These are phyloP conservation scores for fruit fly (Drosophila melanogaster) DNA, from an alignment of 1,140 invertebrate genomes.

Conservation along the genomic window DNA sequence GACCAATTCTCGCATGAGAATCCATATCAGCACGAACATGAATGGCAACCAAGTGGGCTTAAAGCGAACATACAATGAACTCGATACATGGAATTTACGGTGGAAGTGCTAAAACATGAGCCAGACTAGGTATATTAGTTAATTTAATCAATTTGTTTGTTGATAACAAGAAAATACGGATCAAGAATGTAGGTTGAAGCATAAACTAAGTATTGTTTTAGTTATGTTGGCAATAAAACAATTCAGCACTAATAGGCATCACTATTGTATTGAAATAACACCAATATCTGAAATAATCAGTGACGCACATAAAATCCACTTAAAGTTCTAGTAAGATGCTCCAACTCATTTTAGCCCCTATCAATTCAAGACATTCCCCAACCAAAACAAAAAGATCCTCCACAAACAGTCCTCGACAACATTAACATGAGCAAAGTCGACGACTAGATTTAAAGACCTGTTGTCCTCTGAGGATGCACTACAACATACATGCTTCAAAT, in stretches of 20 bases:
- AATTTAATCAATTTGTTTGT: slow-evolving; percentile 1
- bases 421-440: slow-evolving; percentile 34
- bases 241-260: no score
- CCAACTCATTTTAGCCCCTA: slow-evolving; percentile 36
- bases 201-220: neutral
- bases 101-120: slow-evolving; percentile 2
- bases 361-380: slow-evolving; percentile 36
- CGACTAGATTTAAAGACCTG: slow-evolving; percentile 29
- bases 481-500: neutral
- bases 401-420: slow-evolving; percentile 16
- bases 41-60: slow-evolving; percentile 36
- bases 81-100: slow-evolving; percentile 13
- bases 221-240: neutral
- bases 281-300: neutral
- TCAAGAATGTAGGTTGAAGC: no score
- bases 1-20: slow-evolving; percentile 35
- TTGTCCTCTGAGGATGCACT: slow-evolving; percentile 19
- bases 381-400: slow-evolving; percentile 29
- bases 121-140: slow-evolving; percentile 1
- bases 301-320: neutral
- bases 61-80: slow-evolving; percentile 15
- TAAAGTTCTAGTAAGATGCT: slow-evolving; percentile 4
- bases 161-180: neutral
- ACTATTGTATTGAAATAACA: neutral
- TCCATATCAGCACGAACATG: slow-evolving; percentile 35